A percentile compares a stretch with the other conserved stretches of the same genome.
Evolutionary conservation across 2,797 vertebrate species (phyloP).

Genomic region (Pipistrellus kuhlii): DNA sequence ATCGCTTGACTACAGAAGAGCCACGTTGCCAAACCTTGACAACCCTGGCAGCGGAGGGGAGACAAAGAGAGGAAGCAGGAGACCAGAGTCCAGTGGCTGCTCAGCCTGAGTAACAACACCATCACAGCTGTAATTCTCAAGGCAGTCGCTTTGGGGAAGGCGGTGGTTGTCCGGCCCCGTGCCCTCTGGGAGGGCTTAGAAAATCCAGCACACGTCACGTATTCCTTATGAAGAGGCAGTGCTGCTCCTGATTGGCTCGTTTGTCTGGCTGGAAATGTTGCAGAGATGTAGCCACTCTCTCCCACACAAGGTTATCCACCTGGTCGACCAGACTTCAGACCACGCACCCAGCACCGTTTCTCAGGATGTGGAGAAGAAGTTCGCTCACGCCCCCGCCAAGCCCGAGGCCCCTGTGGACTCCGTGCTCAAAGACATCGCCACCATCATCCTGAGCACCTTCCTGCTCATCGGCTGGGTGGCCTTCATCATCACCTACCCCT

Average conservation of each 20-base stretch:
- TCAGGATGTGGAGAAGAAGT: slow-evolving; percentile 90
- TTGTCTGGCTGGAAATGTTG: background rate
- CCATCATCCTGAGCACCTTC: slow-evolving; percentile 97
- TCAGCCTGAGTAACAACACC: background rate
- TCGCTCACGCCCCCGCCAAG: slow-evolving; percentile 77
- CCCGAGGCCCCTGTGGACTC: slow-evolving; percentile 95
- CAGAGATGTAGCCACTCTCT: slow-evolving; percentile 43
- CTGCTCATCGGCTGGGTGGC: slow-evolving; percentile 97
- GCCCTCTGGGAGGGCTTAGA: background rate
- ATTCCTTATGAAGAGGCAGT: background rate
- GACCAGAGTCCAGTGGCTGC: background rate
- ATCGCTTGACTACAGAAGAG: background rate
- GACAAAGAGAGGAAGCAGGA: background rate
- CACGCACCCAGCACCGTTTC: slow-evolving; percentile 83
- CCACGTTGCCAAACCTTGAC: too few relatives aligned
- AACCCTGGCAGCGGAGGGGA: background rate
- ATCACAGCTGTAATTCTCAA: background rate
- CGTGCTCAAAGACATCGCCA: slow-evolving; percentile 98
- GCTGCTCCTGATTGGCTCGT: background rate
- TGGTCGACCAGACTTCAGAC: slow-evolving; percentile 90
- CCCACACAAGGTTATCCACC: slow-evolving; percentile 85
- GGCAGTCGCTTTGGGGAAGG: background rate
- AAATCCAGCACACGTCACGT: accelerated
- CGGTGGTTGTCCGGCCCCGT: background rate
- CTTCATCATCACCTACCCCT: slow-evolving; percentile 97